Evolutionary conservation across 2,888 invertebrate genomes (phyloP).

Genomic region (Caenorhabditis japonica): DNA sequence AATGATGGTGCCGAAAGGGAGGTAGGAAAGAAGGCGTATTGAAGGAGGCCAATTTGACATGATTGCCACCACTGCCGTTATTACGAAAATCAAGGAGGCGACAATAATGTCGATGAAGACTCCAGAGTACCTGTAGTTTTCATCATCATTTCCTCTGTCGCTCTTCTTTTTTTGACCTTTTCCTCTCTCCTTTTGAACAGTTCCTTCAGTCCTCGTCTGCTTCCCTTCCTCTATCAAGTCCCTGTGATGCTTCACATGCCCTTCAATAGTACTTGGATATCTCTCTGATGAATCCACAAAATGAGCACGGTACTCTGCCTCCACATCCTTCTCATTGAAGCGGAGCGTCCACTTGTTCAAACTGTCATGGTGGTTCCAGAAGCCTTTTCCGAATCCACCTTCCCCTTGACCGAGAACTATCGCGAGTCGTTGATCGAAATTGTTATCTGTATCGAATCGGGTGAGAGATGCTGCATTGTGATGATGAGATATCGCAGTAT

Average conservation of each 20-base stretch:
- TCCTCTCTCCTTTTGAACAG: slow-evolving; percentile 39
- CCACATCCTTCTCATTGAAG: slow-evolving; percentile 83
- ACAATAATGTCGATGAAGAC: slow-evolving; percentile 84
- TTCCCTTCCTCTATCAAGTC: slow-evolving; percentile 51
- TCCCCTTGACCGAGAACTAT: slow-evolving; percentile 70
- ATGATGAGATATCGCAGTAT: slow-evolving; percentile 77
- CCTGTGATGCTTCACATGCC: slow-evolving; percentile 62
- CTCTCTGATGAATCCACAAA: slow-evolving; percentile 74
- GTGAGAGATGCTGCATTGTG: slow-evolving; percentile 76
- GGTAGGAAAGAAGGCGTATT: slow-evolving; percentile 56
- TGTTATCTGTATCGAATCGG: slow-evolving; percentile 76
- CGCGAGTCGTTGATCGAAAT: slow-evolving; percentile 76
- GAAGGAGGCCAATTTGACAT: slow-evolving; percentile 56
- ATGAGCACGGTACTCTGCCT: slow-evolving; percentile 75
- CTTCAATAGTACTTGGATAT: slow-evolving; percentile 48
- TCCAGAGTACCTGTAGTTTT: slow-evolving; percentile 72
- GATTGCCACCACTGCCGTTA: slow-evolving; percentile 70
- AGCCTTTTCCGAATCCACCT: slow-evolving; percentile 63
- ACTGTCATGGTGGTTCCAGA: slow-evolving; percentile 70
- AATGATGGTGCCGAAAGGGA: slow-evolving; percentile 55
- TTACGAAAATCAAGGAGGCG: slow-evolving; percentile 83
- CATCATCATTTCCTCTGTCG: no score
- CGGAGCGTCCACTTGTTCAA: slow-evolving; percentile 87
- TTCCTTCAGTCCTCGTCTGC: slow-evolving; percentile 9
- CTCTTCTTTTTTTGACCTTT: no score